A percentile compares a stretch with the other conserved stretches of the same genome.
Conservation (phyloP, 2,113 vertebrate species). For the Candoia aspera region DNA sequence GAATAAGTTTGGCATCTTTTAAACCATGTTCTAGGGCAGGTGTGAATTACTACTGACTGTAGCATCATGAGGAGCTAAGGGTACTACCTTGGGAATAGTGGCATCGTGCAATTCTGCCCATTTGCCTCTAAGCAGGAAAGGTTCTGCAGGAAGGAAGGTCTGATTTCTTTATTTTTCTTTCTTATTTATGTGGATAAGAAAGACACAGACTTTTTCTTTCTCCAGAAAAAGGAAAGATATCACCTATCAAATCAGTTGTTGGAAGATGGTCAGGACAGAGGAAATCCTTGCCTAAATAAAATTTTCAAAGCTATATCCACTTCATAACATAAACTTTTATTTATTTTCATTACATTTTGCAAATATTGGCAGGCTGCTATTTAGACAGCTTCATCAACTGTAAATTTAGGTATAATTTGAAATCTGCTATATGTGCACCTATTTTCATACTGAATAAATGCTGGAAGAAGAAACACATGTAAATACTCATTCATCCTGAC, state of each 20-base stretch:
- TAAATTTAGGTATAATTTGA: not conserved
- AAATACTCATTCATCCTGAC: not conserved
- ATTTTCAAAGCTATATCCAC: not conserved
- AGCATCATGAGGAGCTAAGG: not conserved
- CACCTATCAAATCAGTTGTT: not conserved
- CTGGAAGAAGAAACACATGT: not conserved
- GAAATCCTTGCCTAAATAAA: not conserved
- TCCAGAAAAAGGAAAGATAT: not conserved
- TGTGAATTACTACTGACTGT: not conserved
- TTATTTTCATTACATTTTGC: not conserved
- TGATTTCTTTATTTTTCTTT: not conserved
- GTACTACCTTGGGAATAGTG: not conserved
- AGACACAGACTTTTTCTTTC: not conserved
- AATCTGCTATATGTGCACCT: not conserved
- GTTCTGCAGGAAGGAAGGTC: not conserved
- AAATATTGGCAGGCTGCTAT: not conserved
- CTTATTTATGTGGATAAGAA: not conserved
- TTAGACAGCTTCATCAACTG: not conserved
- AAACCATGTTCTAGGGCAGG: not conserved
- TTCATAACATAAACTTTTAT: not conserved
- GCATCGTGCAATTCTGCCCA: not conserved
- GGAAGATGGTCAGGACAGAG: not conserved
- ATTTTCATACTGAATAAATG: constrained; percentile 11
- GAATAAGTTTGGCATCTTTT: not conserved
- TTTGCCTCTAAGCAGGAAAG: not conserved